Conservation (phyloP, 2,888 invertebrate genomes). For the Pyrrhosoma nymphula region DNA sequence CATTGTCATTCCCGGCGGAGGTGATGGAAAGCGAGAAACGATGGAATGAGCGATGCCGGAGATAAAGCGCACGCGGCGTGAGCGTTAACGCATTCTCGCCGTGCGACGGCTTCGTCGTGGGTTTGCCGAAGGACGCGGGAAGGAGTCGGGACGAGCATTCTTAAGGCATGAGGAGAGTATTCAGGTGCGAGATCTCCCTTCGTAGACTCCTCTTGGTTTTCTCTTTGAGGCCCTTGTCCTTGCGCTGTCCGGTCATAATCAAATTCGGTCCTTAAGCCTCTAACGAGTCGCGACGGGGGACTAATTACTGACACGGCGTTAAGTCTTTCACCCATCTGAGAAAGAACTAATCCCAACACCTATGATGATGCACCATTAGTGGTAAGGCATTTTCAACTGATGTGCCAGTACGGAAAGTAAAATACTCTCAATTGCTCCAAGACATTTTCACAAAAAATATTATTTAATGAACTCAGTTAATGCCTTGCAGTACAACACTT, state of each 20-base stretch:
- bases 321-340: too few species aligned
- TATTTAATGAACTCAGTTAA: too few species aligned
- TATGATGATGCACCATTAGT: too few species aligned
- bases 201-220: too few species aligned
- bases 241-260: not conserved
- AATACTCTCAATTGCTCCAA: too few species aligned
- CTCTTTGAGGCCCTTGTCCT: not conserved
- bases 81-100: not conserved
- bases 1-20: conserved; percentile 10
- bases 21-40: not conserved
- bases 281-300: not conserved
- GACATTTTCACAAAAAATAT: too few species aligned
- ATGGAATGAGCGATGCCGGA: not conserved
- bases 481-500: too few species aligned
- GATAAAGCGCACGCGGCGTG: not conserved
- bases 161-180: not conserved
- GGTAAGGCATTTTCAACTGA: too few species aligned
- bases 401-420: too few species aligned
- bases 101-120: not conserved
- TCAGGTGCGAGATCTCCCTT: not conserved
- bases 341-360: too few species aligned
- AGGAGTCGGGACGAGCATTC: not conserved
- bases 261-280: not conserved
- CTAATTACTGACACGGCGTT: not conserved
- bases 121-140: not conserved